Base-by-base conservation (phyloP, 2,113 vertebrate genomes). In the Grus americana region DNA sequence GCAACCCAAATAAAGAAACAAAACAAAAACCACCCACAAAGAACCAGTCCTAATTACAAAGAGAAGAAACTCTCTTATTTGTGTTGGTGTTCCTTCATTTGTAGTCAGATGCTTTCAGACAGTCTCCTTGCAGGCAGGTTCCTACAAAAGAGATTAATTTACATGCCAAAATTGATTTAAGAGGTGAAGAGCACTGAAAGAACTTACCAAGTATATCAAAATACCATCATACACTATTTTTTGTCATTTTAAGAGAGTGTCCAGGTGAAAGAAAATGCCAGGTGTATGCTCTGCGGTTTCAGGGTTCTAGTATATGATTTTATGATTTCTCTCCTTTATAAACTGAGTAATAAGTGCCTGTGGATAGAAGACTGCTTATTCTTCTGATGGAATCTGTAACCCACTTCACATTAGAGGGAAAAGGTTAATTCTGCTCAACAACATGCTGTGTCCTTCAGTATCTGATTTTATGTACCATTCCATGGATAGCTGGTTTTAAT, bases 391-490 rank as follows among this genome's bases (percentile, higher is more conserved):
- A 89, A 91, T 70, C 50, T 88, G 59, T 44, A 93, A 76, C 0
- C 1, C 52, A 66, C 57, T 74, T 90, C 46, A 47, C 19, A 55
- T 76, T 70, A 88, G 2, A 76, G 29, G 19, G 38, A 93, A 90
- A 82, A 83, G 90, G 82, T 93, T 93, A 92, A 82, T 90, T 88
- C 61, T 82, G 44, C 58, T 93, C 67, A 93, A 90, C 17, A 92
- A 74, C 87, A 79, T 71, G 90, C 71, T 93, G 71, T 71, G 82
- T 63, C 50, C 71, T 95, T 76, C 1, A 2, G 67, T 76, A 82
- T 80, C 88, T 85, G 72, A 86, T 92, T 84, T 88, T 94, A 87
- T 22, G 80, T 62, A 88, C 38, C 61, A 78, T 82, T 95, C 83
- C 91, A 87, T 4, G n/a, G 79, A 91, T 79, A 86, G 66, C 36